Base-by-base conservation (phyloP, 1,140 invertebrate genomes). In the Drosophila pallidifrons region DNA sequence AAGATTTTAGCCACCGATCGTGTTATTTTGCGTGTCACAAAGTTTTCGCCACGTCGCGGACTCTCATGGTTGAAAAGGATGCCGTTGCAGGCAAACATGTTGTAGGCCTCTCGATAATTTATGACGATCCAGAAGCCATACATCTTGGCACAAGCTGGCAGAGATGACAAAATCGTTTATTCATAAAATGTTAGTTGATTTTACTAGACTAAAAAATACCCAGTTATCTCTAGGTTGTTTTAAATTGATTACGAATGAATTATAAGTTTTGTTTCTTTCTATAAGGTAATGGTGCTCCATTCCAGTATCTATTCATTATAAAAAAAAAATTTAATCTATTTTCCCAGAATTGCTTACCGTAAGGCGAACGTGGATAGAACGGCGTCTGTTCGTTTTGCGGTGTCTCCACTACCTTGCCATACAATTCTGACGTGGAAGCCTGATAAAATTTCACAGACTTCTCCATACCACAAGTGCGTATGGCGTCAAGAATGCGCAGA, bases 61-160 rank as follows among this genome's bases (percentile, higher is more conserved):
- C 98, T 99, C 94, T 99, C 99, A 92, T 99, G 99, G 94, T 99
- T 99, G 92, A 99, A 99, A 2, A 99, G 94, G 77, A 99, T 99
- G 0, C 99, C 99, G 94, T 99, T 99, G 82, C 98, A 99, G 1
- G 98, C 98, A 94, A 96, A 99, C 96, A 99, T 99, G 63, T 96
- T 95, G 91, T 99, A 99, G 0, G 99, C 98, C 93, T 99, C 99
- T 68, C 99, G 94, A 91, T 99, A 99, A 93, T 99, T 99, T 7
- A 98, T 95, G 0, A 99, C 97, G 82, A 99, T 99, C 99, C 99
- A 99, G 91, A 98, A 99, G 2, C 97, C 99, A 92, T 99, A 99
- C 60, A 99, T 94, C 93, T 99, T 99, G 1, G 99, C 99, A 86
- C 98, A 99, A 57, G 98, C 99, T 99, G 90, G 6, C 13, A 13